Conservation (phyloP, 2,113 vertebrate genomes). For the Oceanodroma tethys region DNA sequence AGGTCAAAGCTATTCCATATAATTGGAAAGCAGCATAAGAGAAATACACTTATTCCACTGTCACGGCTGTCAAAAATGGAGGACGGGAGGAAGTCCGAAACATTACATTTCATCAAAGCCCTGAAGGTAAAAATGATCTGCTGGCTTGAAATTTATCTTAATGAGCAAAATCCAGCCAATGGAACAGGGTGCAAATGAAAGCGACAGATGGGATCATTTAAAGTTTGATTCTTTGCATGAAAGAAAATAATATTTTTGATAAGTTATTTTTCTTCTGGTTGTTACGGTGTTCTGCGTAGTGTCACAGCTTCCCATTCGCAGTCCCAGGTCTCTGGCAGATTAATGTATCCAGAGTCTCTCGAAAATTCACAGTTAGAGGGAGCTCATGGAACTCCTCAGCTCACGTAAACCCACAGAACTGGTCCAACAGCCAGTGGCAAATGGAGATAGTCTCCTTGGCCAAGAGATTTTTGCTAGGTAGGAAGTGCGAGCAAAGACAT, state of each 20-base stretch:
- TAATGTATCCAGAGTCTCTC: not conserved
- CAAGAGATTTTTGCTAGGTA: not conserved
- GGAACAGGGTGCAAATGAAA: constrained; percentile 67
- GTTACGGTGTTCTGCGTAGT: constrained; percentile 48
- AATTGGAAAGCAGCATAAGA: not conserved
- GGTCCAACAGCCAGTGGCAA: not conserved
- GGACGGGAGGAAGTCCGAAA: not conserved
- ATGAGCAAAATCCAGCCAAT: constrained; percentile 74
- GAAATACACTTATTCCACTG: not conserved
- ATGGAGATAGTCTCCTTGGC: not conserved
- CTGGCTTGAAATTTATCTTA: constrained; percentile 69
- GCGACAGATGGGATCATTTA: constrained; percentile 73
- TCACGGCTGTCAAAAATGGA: not conserved
- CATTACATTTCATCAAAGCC: constrained; percentile 46
- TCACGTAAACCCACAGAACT: not conserved
- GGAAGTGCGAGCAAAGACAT: not conserved
- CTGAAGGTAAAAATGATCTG: constrained; percentile 70
- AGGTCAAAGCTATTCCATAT: constrained; percentile 42
- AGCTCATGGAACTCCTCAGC: not conserved
- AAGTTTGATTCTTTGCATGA: constrained; percentile 67
- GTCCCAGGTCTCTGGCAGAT: not conserved
- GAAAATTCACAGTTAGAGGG: not conserved
- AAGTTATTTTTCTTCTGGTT: constrained; percentile 62
- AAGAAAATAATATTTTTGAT: constrained; percentile 58
- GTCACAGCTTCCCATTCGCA: not conserved